phyloP scores from a whole-genome alignment of 2,113 vertebrate species.

The Carettochelys insculpta region DNA sequence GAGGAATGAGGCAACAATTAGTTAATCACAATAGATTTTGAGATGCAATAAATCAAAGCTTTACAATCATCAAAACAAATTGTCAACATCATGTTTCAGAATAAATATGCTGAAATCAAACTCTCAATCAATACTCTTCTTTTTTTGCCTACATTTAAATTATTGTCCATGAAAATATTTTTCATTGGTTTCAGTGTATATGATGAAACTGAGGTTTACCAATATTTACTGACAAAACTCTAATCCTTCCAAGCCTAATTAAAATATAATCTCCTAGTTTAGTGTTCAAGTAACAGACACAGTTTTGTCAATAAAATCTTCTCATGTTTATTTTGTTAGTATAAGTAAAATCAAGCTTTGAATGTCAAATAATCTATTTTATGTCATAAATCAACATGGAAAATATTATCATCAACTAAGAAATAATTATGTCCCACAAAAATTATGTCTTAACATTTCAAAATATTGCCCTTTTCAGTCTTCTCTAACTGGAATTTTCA shows the following conservation, averaged over 20 bases:
- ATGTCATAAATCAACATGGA: constrained; percentile 8
- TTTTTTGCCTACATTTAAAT: no score
- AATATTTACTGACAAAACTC: neutral
- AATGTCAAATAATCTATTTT: neutral
- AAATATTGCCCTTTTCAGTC: constrained; percentile 26
- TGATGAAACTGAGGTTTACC: neutral
- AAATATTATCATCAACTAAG: constrained; percentile 32
- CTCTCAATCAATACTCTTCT: neutral
- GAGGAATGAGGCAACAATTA: neutral
- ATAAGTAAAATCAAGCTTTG: neutral
- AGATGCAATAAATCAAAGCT: neutral
- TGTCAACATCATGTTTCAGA: neutral
- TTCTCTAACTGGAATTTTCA: constrained; percentile 48
- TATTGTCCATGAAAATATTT: neutral
- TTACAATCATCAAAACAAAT: neutral
- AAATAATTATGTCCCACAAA: neutral
- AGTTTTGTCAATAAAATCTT: neutral
- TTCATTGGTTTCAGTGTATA: neutral
- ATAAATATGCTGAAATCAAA: neutral
- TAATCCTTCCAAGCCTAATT: neutral
- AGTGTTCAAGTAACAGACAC: neutral
- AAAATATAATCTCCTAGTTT: neutral
- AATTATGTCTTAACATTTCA: constrained; percentile 57
- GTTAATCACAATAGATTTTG: neutral
- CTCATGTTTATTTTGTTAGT: neutral